These are phyloP conservation scores for Epinephelus malabaricus DNA, from an alignment of 2,797 vertebrate genomes.

Conservation along the genomic window DNA sequence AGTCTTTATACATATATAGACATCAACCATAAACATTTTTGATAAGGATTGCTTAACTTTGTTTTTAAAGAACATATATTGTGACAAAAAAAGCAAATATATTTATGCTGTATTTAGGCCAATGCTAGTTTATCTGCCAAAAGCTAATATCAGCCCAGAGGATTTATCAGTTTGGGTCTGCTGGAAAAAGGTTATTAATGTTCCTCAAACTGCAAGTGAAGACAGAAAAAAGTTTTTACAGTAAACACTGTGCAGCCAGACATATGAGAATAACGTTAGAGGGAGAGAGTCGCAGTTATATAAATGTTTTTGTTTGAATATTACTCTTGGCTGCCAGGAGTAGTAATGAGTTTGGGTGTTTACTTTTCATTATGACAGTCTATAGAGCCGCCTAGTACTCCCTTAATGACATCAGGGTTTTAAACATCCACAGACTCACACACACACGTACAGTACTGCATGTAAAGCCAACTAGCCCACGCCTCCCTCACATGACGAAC, in stretches of 20 bases:
- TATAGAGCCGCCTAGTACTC: constrained; percentile 9
- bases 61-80: neutral
- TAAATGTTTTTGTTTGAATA: constrained; percentile 24
- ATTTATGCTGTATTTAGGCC: neutral
- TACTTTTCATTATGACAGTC: constrained; percentile 36
- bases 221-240: constrained; percentile 5
- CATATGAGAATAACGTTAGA: neutral
- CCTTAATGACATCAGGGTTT: constrained; percentile 57
- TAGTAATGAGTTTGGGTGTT: constrained; percentile 40
- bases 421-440: constrained; percentile 12
- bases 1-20: neutral
- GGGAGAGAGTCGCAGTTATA: neutral
- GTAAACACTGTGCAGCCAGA: constrained; percentile 5
- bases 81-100: neutral
- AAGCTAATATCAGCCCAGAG: neutral
- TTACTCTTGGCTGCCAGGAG: neutral
- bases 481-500: constrained; percentile 26
- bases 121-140: neutral
- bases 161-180: neutral
- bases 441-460: neutral
- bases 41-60: neutral
- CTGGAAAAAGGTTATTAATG: neutral
- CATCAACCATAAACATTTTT: neutral
- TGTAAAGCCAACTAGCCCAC: constrained; percentile 1
- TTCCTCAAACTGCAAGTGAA: constrained; percentile 11